phyloP scores from a whole-genome alignment of 2,113 vertebrate genomes.

The Clinocottus analis region DNA sequence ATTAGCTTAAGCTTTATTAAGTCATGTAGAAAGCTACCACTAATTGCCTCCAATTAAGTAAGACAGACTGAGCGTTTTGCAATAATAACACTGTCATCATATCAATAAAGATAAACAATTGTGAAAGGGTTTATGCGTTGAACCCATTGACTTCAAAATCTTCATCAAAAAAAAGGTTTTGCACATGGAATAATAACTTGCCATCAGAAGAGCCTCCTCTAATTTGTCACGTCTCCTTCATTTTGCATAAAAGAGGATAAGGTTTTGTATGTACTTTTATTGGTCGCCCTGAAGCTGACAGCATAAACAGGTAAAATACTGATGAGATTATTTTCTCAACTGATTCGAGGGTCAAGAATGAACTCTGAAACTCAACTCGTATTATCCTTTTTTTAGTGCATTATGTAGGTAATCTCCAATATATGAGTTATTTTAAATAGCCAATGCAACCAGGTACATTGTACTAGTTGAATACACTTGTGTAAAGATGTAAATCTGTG shows the following conservation, averaged over 20 bases:
- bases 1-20: conserved; percentile 15
- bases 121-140: neutral
- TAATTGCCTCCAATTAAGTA: neutral
- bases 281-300: neutral
- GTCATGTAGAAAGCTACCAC: neutral
- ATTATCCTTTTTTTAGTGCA: neutral
- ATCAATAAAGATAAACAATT: neutral
- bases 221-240: neutral
- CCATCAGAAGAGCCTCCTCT: neutral
- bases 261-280: neutral
- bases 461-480: neutral
- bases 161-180: neutral
- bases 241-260: neutral
- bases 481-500: neutral
- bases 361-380: neutral
- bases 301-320: neutral
- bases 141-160: neutral
- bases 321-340: neutral
- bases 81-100: neutral
- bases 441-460: neutral
- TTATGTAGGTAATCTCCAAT: neutral
- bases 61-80: neutral
- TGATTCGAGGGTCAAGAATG: neutral
- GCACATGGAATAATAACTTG: neutral
- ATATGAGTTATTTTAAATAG: neutral